Percentiles rank a stretch among this genome's conserved stretches.
These are phyloP conservation scores for Cinclus cinclus DNA, from an alignment of 2,113 vertebrate species.

Conservation along the genomic window DNA sequence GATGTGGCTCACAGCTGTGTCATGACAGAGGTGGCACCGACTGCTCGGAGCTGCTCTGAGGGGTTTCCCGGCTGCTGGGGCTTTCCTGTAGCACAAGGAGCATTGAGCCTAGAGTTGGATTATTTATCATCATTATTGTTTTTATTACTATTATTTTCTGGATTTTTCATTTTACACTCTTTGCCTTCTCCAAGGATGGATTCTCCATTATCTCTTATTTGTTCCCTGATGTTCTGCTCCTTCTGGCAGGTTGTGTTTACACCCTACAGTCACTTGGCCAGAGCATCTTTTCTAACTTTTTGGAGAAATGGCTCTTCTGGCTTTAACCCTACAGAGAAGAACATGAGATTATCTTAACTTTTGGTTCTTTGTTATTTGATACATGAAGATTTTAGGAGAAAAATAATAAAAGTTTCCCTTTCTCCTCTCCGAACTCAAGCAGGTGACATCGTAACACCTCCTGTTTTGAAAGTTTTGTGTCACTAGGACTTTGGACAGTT, in stretches of 20 bases:
- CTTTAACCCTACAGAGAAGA: background rate
- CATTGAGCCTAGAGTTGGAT: fast-evolving
- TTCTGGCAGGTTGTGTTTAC: background rate
- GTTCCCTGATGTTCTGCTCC: background rate
- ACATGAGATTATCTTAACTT: background rate
- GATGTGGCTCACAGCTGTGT: background rate
- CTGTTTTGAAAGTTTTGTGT: background rate
- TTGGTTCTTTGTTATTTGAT: background rate
- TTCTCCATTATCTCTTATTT: background rate
- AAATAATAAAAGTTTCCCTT: background rate
- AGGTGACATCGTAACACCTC: background rate
- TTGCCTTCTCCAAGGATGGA: background rate
- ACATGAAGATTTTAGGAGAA: background rate
- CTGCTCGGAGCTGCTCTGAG: background rate
- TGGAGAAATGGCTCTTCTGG: background rate
- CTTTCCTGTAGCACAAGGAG: background rate
- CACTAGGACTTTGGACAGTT: background rate
- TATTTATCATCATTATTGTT: background rate
- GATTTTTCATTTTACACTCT: background rate
- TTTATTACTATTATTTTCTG: background rate
- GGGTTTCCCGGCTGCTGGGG: background rate
- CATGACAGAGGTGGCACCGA: fast-evolving
- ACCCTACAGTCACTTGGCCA: background rate
- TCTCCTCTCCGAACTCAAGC: background rate
- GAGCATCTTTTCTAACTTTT: background rate